These are phyloP conservation scores for Emberiza fucata DNA, from an alignment of 2,113 vertebrate genomes.

Conservation along the genomic window DNA sequence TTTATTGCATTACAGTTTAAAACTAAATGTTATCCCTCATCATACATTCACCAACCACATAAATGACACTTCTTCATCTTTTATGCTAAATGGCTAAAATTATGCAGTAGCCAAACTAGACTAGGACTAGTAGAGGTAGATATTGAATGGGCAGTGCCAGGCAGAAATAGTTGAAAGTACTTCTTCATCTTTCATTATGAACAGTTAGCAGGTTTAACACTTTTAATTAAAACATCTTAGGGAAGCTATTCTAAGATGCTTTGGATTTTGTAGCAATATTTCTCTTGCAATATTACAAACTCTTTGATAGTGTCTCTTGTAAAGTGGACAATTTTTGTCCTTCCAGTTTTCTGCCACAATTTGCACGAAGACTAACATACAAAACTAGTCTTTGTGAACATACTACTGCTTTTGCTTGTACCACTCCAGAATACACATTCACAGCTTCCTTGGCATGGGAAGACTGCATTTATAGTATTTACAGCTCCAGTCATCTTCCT, in stretches of 20 bases:
- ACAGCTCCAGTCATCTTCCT: neutral
- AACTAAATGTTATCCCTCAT: slow-evolving; percentile 10
- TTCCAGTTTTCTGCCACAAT: neutral
- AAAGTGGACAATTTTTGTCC: neutral
- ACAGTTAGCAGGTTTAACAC: neutral
- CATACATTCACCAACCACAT: slow-evolving; percentile 1
- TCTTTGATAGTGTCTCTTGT: neutral
- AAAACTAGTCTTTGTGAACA: slow-evolving; percentile 17
- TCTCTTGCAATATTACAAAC: neutral
- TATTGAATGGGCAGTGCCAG: slow-evolving; percentile 58
- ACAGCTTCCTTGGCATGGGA: neutral
- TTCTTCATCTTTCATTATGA: neutral
- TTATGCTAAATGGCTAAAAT: slow-evolving; percentile 29
- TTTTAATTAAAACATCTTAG: slow-evolving; percentile 11
- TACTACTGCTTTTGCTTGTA: neutral
- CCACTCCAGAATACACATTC: neutral
- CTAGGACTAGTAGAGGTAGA: slow-evolving; percentile 56
- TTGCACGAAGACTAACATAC: neutral
- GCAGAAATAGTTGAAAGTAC: slow-evolving; percentile 26
- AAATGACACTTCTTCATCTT: neutral
- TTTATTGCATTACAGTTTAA: slow-evolving; percentile 63
- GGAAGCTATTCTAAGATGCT: slow-evolving; percentile 22
- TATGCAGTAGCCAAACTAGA: slow-evolving; percentile 16
- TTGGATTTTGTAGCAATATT: neutral
- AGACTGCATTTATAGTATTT: slow-evolving; percentile 2